phyloP scores from a whole-genome alignment of 2,113 vertebrate species.

The Sylvietta virens region DNA sequence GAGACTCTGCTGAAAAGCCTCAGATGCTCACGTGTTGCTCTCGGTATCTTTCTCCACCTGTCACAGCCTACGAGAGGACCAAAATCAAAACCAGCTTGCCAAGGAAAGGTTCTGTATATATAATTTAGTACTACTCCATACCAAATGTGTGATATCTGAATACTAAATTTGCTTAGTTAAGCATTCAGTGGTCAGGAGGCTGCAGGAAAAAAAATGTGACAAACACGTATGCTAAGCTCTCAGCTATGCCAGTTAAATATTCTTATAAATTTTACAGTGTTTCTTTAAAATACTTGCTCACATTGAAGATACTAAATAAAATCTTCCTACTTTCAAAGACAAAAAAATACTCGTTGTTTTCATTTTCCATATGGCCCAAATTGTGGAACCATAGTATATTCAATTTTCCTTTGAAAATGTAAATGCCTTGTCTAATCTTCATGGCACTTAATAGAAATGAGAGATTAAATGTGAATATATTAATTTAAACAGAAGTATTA shows the following conservation, averaged over 20 bases:
- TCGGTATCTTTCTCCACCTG: slow-evolving; percentile 3
- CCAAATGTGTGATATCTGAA: background rate
- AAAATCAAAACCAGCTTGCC: background rate
- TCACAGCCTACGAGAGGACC: background rate
- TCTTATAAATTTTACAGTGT: background rate
- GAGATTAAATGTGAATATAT: background rate
- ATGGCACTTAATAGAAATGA: background rate
- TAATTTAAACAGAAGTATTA: background rate
- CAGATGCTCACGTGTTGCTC: background rate
- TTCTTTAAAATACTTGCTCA: background rate
- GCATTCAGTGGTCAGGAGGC: background rate
- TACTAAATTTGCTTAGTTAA: background rate
- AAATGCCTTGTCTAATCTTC: background rate
- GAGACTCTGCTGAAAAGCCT: slow-evolving; percentile 11
- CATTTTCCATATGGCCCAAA: background rate
- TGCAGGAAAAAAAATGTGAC: background rate
- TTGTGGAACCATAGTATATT: background rate
- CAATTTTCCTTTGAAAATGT: background rate
- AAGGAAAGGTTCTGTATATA: background rate
- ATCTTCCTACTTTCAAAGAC: background rate
- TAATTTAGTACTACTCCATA: background rate
- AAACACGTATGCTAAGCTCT: background rate
- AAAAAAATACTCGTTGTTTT: background rate
- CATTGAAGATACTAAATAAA: background rate
- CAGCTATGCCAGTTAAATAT: background rate